phyloP scores from a whole-genome alignment of 2,113 vertebrate species.

The Regulus satrapa region DNA sequence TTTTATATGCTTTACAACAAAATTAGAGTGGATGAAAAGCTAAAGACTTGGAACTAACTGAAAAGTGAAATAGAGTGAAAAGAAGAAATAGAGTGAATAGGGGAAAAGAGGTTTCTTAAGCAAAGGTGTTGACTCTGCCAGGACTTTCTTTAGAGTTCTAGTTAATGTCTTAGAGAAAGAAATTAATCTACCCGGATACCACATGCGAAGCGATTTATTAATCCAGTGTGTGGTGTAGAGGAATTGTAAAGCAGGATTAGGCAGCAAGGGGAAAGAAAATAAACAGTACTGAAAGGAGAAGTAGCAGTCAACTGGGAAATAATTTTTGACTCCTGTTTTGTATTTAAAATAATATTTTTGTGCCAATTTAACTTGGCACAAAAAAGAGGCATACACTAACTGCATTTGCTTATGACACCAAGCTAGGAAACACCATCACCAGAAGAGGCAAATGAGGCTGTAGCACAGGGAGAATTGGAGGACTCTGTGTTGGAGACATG shows the following conservation, averaged over 20 bases:
- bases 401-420: background rate
- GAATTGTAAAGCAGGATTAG: background rate
- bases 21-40: background rate
- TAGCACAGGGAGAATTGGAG: background rate
- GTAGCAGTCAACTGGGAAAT: background rate
- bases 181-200: background rate
- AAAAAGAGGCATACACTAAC: background rate
- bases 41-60: background rate
- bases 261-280: background rate
- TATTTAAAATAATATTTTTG: background rate
- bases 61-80: background rate
- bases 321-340: background rate
- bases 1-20: background rate
- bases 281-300: background rate
- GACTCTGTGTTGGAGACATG: background rate
- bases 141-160: background rate
- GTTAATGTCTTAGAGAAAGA: background rate
- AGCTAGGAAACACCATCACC: background rate
- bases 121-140: background rate
- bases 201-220: background rate
- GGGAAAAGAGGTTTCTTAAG: too few relatives aligned
- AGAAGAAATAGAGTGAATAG: too few relatives aligned
- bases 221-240: background rate
- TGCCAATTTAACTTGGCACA: background rate
- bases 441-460: background rate